These are phyloP conservation scores for Yponomeuta cagnagella DNA, from an alignment of 2,888 invertebrate genomes.

Conservation along the genomic window DNA sequence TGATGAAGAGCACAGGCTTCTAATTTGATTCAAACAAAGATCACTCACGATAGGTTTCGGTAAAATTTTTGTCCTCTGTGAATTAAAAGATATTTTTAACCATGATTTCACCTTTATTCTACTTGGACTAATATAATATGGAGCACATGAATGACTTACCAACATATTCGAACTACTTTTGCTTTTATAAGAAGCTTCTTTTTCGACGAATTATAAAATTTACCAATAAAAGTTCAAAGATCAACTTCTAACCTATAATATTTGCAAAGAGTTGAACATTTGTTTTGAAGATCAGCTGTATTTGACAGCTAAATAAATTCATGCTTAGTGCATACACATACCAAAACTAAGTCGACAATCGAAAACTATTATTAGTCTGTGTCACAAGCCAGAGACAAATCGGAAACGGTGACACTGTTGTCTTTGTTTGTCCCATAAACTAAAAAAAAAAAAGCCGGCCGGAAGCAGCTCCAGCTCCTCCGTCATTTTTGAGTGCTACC, in stretches of 20 bases:
- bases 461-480: slow-evolving; percentile 42
- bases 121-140: too few relatives aligned
- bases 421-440: background rate
- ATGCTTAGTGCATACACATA: background rate
- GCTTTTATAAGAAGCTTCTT: background rate
- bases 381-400: background rate
- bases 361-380: background rate
- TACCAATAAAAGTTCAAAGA: background rate
- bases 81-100: background rate
- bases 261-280: background rate
- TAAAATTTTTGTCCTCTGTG: background rate
- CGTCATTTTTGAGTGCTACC: slow-evolving; percentile 56
- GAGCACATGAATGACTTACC: background rate
- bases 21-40: background rate
- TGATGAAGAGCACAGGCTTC: slow-evolving; percentile 20
- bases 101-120: background rate
- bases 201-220: background rate
- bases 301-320: background rate
- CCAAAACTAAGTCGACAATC: background rate
- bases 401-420: background rate
- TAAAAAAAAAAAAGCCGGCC: background rate
- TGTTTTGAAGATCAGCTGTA: background rate
- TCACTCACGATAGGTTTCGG: background rate
- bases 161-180: background rate
- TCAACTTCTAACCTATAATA: background rate